Base-by-base conservation (phyloP, 2,888 invertebrate genomes). In the Euzetes globulus region DNA sequence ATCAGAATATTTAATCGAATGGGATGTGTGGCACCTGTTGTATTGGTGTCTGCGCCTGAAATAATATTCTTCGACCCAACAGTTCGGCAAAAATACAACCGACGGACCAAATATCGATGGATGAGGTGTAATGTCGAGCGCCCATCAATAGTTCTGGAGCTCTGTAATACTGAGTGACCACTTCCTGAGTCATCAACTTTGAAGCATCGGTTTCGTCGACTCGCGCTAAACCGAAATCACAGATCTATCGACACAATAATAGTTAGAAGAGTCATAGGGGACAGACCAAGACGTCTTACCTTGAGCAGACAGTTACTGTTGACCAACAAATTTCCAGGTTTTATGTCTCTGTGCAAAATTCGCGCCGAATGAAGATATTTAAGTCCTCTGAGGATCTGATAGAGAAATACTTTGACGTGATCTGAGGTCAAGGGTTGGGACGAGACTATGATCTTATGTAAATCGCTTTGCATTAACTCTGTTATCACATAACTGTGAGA, bases 381-480 rank as follows among this genome's bases (percentile, higher is more conserved):
- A 81, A 99, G 87, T 81, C 94, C 98, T 88, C 99, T 89, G 82
- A 99, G 89, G 85, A 99, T 98, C 87, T 99, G 99, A 86, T 99
- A 99, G 82, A 99, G 91, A 89, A 99, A 99, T 86, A 99, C 97
- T 90, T 99, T 99, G 86, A 99, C 96, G 88, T 99, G 99, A 87
- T 99, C 99, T 79, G 96, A 90, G 81, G 97, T 95, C 80, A 99
- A 90, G 82, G 95, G 95, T 85, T 99, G 99, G 79, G 97, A 96
- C 80, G 98, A 98, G 81, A 99, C 98, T 85, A 99, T 99, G 85
- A 99, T 99, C 88, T 98, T 98, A 87, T 99, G 99, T 81, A 99
- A 88, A 88, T 99, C 99, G 84, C 95, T 97, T 87, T 99, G 98
- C 84, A 99, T 91, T 81, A 99, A 88, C 87, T 99, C 99, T 79